phyloP scores from a whole-genome alignment of 2,888 invertebrate species.

The Odontocerum albicorne region DNA sequence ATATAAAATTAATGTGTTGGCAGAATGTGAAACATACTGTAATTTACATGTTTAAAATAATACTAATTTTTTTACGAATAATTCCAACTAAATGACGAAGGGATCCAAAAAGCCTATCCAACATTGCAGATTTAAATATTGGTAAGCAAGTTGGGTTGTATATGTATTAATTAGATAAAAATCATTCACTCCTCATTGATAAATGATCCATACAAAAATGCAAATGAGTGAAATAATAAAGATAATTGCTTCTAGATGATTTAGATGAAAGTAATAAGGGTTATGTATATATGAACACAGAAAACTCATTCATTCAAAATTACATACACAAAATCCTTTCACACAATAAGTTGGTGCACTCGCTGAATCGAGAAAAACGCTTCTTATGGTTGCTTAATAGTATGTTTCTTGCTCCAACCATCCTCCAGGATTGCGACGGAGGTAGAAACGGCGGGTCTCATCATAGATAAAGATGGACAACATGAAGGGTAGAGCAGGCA shows the following conservation, averaged over 20 bases:
- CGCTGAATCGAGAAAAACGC: constrained; percentile 12
- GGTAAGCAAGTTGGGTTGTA: constrained; percentile 12
- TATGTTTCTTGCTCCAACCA: constrained; percentile 99
- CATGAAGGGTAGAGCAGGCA: constrained; percentile 97
- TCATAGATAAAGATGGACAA: constrained; percentile 98
- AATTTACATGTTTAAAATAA: constrained; percentile 7
- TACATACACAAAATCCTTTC: constrained; percentile 8
- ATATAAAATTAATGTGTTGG: constrained; percentile 8
- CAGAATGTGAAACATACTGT: background rate
- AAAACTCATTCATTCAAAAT: constrained; percentile 17
- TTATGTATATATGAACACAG: constrained; percentile 20
- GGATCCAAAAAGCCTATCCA: constrained; percentile 18
- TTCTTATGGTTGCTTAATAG: constrained; percentile 66
- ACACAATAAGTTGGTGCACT: constrained; percentile 28
- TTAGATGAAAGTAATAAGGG: constrained; percentile 26
- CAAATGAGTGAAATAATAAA: too few relatives aligned
- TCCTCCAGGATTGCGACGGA: constrained; percentile 97
- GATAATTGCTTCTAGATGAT: constrained; percentile 25
- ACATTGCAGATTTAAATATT: constrained; percentile 6
- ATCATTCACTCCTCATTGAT: too few relatives aligned
- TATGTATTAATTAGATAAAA: too few relatives aligned
- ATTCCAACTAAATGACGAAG: constrained; percentile 1
- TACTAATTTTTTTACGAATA: constrained; percentile 9
- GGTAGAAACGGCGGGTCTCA: constrained; percentile 95
- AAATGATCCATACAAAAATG: too few relatives aligned